These are phyloP conservation scores for Oreonectes daqikongensis DNA, from an alignment of 2,797 vertebrate species.

Conservation along the genomic window DNA sequence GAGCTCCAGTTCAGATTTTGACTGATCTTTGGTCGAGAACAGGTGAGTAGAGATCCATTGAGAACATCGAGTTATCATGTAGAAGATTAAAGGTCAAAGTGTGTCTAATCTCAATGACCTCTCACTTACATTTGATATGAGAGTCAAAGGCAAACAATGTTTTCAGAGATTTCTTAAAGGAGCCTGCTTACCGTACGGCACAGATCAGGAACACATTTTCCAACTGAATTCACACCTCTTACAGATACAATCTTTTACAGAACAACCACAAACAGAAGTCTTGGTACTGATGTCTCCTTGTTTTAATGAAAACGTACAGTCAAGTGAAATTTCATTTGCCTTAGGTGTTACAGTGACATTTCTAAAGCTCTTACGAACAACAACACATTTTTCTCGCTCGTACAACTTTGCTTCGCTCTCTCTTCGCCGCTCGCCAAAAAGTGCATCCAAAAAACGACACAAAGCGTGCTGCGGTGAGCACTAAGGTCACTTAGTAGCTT, in stretches of 20 bases:
- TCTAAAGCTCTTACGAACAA: slow-evolving; percentile 48
- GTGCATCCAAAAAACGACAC: slow-evolving; percentile 36
- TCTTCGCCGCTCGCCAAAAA: slow-evolving; percentile 15
- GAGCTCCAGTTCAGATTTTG: neutral
- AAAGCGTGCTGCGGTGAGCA: slow-evolving; percentile 39
- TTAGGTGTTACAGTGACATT: slow-evolving; percentile 11
- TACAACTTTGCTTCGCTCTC: too few relatives aligned
- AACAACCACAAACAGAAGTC: neutral
- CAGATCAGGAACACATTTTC: neutral
- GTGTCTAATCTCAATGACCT: slow-evolving; percentile 31
- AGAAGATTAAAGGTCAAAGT: slow-evolving; percentile 6
- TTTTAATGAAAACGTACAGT: slow-evolving; percentile 62
- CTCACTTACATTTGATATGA: slow-evolving; percentile 21
- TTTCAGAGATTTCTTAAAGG: slow-evolving; percentile 5
- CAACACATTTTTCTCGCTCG: slow-evolving; percentile 43
- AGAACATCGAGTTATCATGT: neutral
- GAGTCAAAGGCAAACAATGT: neutral
- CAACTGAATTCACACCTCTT: neutral
- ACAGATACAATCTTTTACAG: neutral
- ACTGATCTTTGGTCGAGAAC: slow-evolving; percentile 8
- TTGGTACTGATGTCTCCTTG: slow-evolving; percentile 20
- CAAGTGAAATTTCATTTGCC: slow-evolving; percentile 41
- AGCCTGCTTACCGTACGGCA: neutral
- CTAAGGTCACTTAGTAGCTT: slow-evolving; percentile 59
- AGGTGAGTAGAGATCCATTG: neutral